Base-by-base conservation (phyloP, 2,888 invertebrate species). In the Therioaphis trifolii region DNA sequence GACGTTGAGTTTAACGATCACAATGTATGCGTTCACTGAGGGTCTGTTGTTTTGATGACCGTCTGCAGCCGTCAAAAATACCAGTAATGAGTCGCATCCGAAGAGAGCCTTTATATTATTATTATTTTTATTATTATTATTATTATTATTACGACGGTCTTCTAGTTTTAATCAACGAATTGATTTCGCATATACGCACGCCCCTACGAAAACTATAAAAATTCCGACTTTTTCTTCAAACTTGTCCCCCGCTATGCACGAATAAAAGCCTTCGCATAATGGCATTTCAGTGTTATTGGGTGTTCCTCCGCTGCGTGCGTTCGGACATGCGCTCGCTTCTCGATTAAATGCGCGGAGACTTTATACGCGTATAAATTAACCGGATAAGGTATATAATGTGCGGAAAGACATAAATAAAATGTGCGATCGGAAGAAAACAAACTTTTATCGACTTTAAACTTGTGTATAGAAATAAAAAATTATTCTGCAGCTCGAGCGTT, bases 381-480 rank as follows among this genome's bases (percentile, higher is more conserved):
- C 18, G 40, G 18, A 3, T 15, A 18, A 78, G 40, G 52, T 78
- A 52, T 29, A 58, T 43, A 46, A 77, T 21, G 49, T 66, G 49
- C 15, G 27, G 12, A 7, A 55, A 35, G 27, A 49, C 35, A 49
- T 82, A 82, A 72, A 82, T 80, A 72, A 74, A 71, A 74, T 24
- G 40, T 12, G 52, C 80, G 69, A 49, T 61, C 63, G 21, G 63
- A 74, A 40, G 74, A 72, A 74, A 82, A 63, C 71, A 82, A 82
- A 82, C 74, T 82, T 82, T 74, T 80, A 80, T 82, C 63, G 82
- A 55, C 79, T 79, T n/a, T 12, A 14, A 40, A 68, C 80, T 79
- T 68, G 40, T 68, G 24, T 66, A 52, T 21, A 46, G 1, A 35
- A 61, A 55, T 27, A 72, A 46, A 72, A 71, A 74, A 78, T 68